Evolutionary conservation across 1,140 invertebrate genomes (phyloP).

Genomic region (Papilio dardanus): DNA sequence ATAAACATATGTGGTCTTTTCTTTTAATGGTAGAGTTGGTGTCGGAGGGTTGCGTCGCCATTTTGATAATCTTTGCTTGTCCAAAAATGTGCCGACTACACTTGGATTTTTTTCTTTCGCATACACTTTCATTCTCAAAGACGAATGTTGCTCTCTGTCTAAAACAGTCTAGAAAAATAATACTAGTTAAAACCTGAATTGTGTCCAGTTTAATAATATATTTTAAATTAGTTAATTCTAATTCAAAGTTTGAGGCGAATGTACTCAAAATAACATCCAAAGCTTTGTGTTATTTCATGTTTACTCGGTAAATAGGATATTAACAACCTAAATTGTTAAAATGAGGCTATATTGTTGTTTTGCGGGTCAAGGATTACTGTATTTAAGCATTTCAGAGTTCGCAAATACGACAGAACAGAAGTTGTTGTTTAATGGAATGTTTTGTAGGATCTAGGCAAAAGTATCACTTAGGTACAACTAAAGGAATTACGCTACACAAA

Average conservation of each 20-base stretch:
- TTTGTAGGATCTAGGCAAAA: constrained; percentile 14
- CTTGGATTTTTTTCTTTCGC: constrained; percentile 89
- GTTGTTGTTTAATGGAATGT: constrained; percentile 9
- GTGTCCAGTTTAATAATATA: constrained; percentile 81
- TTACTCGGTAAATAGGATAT: constrained; percentile 1
- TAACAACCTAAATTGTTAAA: background rate
- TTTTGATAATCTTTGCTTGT: constrained; percentile 71
- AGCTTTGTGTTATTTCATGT: background rate
- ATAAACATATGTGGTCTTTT: constrained; percentile 79
- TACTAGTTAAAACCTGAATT: no score
- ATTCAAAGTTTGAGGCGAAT: background rate
- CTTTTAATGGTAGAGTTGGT: constrained; percentile 49
- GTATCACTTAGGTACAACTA: background rate
- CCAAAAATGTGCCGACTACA: constrained; percentile 79
- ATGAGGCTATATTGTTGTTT: background rate
- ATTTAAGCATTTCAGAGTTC: constrained; percentile 2
- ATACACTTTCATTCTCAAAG: constrained; percentile 88
- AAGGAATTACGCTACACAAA: background rate
- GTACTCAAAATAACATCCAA: background rate
- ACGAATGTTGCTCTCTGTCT: constrained; percentile 89
- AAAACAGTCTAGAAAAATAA: constrained; percentile 84
- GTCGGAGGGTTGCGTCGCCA: constrained; percentile 59
- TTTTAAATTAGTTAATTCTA: no score
- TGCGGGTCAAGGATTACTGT: constrained; percentile 22
- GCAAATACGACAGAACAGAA: constrained; percentile 1